Percentiles rank a stretch among this genome's conserved stretches.
phyloP scores from a whole-genome alignment of 2,888 invertebrate genomes.

The Palloptera scutellata region DNA sequence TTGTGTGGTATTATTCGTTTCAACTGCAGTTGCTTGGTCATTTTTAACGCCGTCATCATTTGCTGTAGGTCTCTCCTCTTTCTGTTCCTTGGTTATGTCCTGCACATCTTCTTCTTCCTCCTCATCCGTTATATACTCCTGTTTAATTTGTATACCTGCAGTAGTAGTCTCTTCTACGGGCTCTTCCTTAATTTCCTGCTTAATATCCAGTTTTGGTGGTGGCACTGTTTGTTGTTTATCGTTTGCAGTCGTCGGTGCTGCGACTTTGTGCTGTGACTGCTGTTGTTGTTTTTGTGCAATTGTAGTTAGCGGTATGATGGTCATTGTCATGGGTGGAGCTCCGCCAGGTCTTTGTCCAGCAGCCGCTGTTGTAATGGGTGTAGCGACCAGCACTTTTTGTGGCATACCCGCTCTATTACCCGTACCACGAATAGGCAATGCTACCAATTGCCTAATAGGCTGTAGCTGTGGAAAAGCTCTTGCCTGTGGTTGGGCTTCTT shows the following conservation, averaged over 20 bases:
- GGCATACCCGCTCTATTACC: conserved; percentile 39
- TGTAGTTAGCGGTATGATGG: conserved; percentile 54
- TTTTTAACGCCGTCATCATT: not conserved
- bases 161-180: conserved; percentile 33
- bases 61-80: not conserved
- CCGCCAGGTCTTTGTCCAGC: conserved; percentile 42
- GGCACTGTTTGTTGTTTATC: conserved; percentile 43
- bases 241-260: not conserved
- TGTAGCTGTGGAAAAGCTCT: conserved; percentile 19
- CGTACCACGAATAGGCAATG: conserved; percentile 37
- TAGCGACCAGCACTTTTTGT: conserved; percentile 56
- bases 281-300: conserved; percentile 33
- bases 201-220: conserved; percentile 53
- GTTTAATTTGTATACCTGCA: conserved; percentile 37
- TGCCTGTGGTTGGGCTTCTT: not conserved
- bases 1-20: too few species aligned
- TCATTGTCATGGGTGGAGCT: conserved; percentile 55
- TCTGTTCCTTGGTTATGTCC: conserved; percentile 1
- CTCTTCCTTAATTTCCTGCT: conserved; percentile 53
- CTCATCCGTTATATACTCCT: conserved; percentile 44
- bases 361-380: conserved; percentile 50
- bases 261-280: conserved; percentile 14
- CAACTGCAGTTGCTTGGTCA: not conserved
- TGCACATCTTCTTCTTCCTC: conserved; percentile 39
- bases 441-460: conserved; percentile 40